phyloP scores from a whole-genome alignment of 1,140 invertebrate species.

The Drosophila pandora region DNA sequence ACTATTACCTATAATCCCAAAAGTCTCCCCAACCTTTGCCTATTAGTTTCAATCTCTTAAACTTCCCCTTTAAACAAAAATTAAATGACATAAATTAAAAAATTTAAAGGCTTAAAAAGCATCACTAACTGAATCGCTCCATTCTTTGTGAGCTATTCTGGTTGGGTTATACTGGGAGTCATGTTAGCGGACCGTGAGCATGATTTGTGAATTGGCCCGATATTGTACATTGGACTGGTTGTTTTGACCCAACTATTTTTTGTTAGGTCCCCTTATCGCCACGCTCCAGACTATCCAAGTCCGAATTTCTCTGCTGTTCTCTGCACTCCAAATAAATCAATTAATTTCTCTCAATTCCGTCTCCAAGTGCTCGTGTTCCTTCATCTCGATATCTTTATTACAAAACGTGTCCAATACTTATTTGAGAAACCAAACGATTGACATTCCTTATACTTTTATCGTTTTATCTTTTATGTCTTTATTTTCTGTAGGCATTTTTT shows the following conservation, averaged over 20 bases:
- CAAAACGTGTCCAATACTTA: too few relatives aligned
- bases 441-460: background rate
- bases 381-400: background rate
- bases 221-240: constrained; percentile 18
- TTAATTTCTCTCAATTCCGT: constrained; percentile 2
- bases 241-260: constrained; percentile 21
- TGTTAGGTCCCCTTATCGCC: constrained; percentile 10
- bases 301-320: background rate
- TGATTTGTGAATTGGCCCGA: constrained; percentile 19
- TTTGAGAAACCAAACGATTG: background rate
- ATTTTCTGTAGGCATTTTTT: background rate
- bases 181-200: constrained; percentile 31
- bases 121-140: background rate
- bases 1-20: too few relatives aligned
- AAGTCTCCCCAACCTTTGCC: too few relatives aligned
- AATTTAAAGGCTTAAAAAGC: background rate
- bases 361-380: background rate
- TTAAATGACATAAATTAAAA: too few relatives aligned
- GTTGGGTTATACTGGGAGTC: constrained; percentile 22
- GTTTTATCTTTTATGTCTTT: background rate
- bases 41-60: too few relatives aligned
- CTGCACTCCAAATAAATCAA: background rate
- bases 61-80: too few relatives aligned
- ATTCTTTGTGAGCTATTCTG: constrained; percentile 3
- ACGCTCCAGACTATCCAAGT: constrained; percentile 19